Conservation (phyloP, 2,888 invertebrate species). For the Fragum fragum region DNA sequence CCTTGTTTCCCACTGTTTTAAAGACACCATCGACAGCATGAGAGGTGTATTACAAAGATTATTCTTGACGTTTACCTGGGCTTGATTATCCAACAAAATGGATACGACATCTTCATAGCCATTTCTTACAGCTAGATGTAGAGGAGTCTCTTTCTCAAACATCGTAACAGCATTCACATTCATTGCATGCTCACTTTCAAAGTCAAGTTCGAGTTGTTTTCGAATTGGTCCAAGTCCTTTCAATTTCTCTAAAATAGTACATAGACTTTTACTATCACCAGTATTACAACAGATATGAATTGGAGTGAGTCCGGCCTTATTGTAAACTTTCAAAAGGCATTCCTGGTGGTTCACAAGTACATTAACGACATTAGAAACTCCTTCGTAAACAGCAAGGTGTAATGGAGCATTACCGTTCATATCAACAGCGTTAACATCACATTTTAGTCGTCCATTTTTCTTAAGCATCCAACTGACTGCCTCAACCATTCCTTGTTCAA, state of each 20-base stretch:
- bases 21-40: slow-evolving; percentile 63
- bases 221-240: neutral
- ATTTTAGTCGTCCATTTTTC: slow-evolving; percentile 41
- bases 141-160: slow-evolving; percentile 59
- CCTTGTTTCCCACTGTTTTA: slow-evolving; percentile 51
- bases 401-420: slow-evolving; percentile 66
- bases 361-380: slow-evolving; percentile 57
- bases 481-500: slow-evolving; percentile 59
- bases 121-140: slow-evolving; percentile 64
- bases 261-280: slow-evolving; percentile 57
- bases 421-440: slow-evolving; percentile 66
- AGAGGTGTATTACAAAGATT: slow-evolving; percentile 71
- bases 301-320: slow-evolving; percentile 62
- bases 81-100: slow-evolving; percentile 71
- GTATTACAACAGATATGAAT: slow-evolving; percentile 64
- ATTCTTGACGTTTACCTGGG: slow-evolving; percentile 74
- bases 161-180: slow-evolving; percentile 59
- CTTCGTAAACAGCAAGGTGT: slow-evolving; percentile 68
- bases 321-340: slow-evolving; percentile 59
- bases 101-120: slow-evolving; percentile 69
- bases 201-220: slow-evolving; percentile 16
- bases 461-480: slow-evolving; percentile 65
- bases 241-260: slow-evolving; percentile 36
- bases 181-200: slow-evolving; percentile 49
- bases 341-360: slow-evolving; percentile 52